Percentiles rank a stretch among this genome's conserved stretches.
These are phyloP conservation scores for Metaphire vulgaris DNA, from an alignment of 1,140 invertebrate species.

Conservation along the genomic window DNA sequence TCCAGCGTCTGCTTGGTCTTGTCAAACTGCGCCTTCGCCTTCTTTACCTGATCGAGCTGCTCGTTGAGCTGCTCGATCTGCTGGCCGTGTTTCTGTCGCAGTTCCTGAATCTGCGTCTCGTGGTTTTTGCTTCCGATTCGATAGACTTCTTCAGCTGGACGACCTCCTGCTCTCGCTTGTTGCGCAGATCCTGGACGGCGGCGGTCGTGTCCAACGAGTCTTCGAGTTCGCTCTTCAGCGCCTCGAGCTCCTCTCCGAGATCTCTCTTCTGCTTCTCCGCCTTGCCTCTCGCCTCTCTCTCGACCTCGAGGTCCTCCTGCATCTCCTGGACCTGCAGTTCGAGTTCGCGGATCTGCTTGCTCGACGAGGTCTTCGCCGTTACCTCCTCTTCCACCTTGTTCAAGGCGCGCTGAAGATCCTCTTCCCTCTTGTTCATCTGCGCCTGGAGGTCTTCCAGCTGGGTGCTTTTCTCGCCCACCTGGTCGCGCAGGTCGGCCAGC, in stretches of 20 bases:
- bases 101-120: constrained; percentile 72
- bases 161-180: constrained; percentile 89
- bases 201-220: constrained; percentile 92
- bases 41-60: constrained; percentile 83
- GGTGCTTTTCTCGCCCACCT: constrained; percentile 75
- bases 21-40: constrained; percentile 73
- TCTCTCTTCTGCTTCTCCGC: constrained; percentile 91
- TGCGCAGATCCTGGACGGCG: constrained; percentile 79
- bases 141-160: constrained; percentile 81
- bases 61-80: constrained; percentile 78
- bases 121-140: constrained; percentile 76
- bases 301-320: constrained; percentile 90
- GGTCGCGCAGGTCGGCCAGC: constrained; percentile 81
- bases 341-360: constrained; percentile 82
- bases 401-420: constrained; percentile 80
- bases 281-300: constrained; percentile 78
- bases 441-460: constrained; percentile 82
- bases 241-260: constrained; percentile 91
- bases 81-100: constrained; percentile 77
- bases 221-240: constrained; percentile 88
- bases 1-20: constrained; percentile 82
- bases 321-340: constrained; percentile 69
- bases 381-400: constrained; percentile 69
- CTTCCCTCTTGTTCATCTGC: constrained; percentile 83
- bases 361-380: constrained; percentile 70